These are phyloP conservation scores for Eubasilissa splendida DNA, from an alignment of 2,888 invertebrate species.

Conservation along the genomic window DNA sequence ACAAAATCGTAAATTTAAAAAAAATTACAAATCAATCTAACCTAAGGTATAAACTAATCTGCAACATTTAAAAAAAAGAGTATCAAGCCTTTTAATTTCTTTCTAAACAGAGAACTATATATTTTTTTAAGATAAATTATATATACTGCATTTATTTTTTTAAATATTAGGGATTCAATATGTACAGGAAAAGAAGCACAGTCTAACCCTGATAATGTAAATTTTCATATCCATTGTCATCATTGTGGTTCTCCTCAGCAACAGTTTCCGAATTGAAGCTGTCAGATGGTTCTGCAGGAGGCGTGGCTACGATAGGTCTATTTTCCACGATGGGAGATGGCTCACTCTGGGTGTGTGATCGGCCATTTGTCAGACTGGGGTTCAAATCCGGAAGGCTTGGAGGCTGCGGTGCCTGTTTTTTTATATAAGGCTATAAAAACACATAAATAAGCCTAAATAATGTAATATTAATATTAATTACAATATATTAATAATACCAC, in stretches of 20 bases:
- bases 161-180: no score
- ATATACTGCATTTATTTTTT: no score
- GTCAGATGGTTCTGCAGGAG: background rate
- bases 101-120: no score
- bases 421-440: conserved; percentile 51
- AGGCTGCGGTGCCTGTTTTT: conserved; percentile 54
- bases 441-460: conserved; percentile 21
- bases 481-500: no score
- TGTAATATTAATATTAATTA: background rate
- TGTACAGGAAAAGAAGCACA: background rate
- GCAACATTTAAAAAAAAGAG: no score
- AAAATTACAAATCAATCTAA: no score
- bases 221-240: conserved; percentile 28
- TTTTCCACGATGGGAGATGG: background rate
- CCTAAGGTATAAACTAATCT: no score
- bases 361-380: conserved; percentile 29
- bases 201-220: conserved; percentile 6
- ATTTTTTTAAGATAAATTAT: no score
- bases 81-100: no score
- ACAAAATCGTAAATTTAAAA: no score
- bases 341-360: background rate
- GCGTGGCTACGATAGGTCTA: conserved; percentile 12
- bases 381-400: conserved; percentile 41
- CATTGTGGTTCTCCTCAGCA: background rate
- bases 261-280: background rate